Conservation (phyloP, 2,888 invertebrate species). For the Keiferia lycopersicella region DNA sequence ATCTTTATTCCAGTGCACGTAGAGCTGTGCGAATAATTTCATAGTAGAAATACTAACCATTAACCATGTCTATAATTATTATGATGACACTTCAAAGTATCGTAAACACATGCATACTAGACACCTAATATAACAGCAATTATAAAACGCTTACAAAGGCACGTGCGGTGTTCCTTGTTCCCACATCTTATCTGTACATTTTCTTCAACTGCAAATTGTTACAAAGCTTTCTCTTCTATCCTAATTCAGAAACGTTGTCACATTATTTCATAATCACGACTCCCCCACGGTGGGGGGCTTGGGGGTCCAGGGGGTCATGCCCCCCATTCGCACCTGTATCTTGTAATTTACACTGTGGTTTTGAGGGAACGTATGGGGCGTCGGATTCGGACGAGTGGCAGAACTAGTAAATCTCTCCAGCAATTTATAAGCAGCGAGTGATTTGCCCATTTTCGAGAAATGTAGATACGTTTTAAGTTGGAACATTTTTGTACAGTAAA, state of each 20-base stretch:
- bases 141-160: background rate
- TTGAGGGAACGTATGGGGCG: constrained; percentile 37
- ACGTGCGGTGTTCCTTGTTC: background rate
- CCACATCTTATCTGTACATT: background rate
- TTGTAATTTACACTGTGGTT: constrained; percentile 68
- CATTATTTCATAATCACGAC: constrained; percentile 9
- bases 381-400: constrained; percentile 38
- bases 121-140: background rate
- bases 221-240: background rate
- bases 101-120: background rate
- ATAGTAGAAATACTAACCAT: background rate
- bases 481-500: no score
- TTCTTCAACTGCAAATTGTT: background rate
- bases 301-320: background rate
- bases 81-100: background rate
- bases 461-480: no score
- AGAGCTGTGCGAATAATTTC: background rate
- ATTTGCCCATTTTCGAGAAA: constrained; percentile 4
- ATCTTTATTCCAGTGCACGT: no score
- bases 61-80: background rate
- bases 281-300: background rate
- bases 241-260: constrained; percentile 3
- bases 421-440: constrained; percentile 13
- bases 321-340: constrained; percentile 15
- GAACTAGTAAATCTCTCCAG: constrained; percentile 25